These are phyloP conservation scores for Pelecanus crispus DNA, from an alignment of 2,113 vertebrate genomes.

Conservation along the genomic window DNA sequence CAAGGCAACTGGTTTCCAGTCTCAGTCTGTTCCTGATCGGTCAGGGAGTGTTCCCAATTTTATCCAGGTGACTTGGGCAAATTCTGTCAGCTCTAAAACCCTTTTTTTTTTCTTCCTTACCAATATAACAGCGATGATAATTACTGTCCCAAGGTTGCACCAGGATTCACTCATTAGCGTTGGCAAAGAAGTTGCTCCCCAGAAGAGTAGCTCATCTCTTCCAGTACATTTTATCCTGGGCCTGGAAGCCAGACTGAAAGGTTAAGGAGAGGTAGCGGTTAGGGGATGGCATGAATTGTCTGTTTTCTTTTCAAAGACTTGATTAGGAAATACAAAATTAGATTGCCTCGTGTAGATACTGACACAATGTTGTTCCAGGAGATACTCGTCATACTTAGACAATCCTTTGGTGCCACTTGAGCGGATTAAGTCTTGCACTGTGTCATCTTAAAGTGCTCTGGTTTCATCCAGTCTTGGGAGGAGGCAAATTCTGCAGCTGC, in stretches of 20 bases:
- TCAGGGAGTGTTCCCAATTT: neutral
- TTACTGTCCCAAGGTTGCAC: neutral
- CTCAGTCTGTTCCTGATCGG: conserved; percentile 18
- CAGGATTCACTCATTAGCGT: neutral
- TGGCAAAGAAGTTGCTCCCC: neutral
- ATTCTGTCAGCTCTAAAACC: neutral
- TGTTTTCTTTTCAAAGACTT: neutral
- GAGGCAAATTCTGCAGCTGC: conserved; percentile 18
- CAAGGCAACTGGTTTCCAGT: conserved; percentile 38
- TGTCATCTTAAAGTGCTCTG: neutral
- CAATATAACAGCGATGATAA: neutral
- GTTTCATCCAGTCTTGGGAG: neutral
- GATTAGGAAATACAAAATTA: neutral
- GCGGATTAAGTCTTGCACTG: neutral
- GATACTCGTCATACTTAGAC: neutral
- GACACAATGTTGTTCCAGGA: neutral
- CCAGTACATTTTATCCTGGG: neutral
- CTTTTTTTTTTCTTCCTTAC: neutral
- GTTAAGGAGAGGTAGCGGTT: neutral
- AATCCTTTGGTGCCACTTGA: neutral
- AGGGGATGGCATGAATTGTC: neutral
- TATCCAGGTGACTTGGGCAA: conserved; percentile 13
- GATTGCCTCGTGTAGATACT: neutral
- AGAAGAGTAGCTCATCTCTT: neutral
- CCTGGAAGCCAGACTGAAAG: neutral